Percentiles rank a stretch among this genome's conserved stretches.
Conservation (phyloP, 2,113 vertebrate genomes). For the Edolisoma coerulescens region DNA sequence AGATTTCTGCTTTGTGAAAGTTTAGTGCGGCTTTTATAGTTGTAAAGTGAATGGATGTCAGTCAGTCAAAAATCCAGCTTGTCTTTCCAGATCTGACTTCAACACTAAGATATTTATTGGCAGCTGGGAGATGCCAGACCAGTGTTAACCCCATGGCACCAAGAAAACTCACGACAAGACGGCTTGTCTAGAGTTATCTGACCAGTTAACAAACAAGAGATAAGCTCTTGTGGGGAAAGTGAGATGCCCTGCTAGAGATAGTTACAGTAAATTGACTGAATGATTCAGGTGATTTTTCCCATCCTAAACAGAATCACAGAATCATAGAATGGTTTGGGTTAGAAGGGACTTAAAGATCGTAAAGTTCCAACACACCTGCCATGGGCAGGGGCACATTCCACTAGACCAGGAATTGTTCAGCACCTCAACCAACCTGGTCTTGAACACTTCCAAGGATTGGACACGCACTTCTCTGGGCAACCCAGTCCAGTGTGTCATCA, state of each 20-base stretch:
- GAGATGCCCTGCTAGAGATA: neutral
- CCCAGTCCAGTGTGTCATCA: neutral
- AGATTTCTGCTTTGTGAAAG: neutral
- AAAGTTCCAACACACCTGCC: neutral
- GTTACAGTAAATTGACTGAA: neutral
- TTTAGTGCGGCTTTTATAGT: neutral
- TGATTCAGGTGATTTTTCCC: neutral
- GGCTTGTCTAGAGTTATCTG: neutral
- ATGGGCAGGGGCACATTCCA: neutral
- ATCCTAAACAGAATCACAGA: neutral
- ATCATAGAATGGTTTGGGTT: neutral
- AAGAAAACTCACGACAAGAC: too few species aligned
- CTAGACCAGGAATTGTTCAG: neutral
- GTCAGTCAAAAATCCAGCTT: neutral
- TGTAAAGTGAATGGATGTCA: neutral
- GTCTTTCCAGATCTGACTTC: neutral
- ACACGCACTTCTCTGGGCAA: neutral
- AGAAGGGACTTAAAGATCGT: neutral
- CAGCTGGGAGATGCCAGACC: neutral
- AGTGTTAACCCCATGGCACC: neutral
- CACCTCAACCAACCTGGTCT: rapidly evolving
- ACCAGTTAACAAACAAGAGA: neutral
- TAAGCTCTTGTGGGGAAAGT: neutral
- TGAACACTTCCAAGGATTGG: neutral
- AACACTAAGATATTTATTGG: neutral